Evolutionary conservation across 2,797 vertebrate genomes (phyloP).

Genomic region (Clamator glandarius): DNA sequence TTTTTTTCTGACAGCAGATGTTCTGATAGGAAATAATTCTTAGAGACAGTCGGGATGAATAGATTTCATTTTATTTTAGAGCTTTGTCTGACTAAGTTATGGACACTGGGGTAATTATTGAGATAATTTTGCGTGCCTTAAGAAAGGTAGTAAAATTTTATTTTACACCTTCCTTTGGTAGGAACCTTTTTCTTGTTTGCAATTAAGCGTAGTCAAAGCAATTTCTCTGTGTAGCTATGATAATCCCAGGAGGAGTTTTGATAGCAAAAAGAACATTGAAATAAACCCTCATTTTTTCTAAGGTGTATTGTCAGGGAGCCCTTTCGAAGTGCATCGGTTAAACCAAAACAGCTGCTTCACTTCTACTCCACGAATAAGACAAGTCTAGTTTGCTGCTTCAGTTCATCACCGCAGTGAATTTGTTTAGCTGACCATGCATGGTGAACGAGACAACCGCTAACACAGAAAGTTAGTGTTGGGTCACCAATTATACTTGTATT

Average conservation of each 20-base stretch:
- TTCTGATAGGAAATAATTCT: background rate
- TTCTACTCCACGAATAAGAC: conserved; percentile 30
- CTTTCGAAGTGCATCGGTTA: conserved; percentile 47
- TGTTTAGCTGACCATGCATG: background rate
- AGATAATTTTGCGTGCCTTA: background rate
- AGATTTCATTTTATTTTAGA: background rate
- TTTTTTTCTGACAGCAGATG: background rate
- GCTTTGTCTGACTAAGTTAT: background rate
- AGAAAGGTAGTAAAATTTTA: background rate
- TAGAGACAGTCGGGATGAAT: background rate
- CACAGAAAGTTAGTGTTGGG: background rate
- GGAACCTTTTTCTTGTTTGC: background rate
- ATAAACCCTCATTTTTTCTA: background rate
- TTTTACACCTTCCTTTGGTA: conserved; percentile 15
- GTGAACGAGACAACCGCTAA: background rate
- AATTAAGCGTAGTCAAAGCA: background rate
- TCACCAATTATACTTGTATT: background rate
- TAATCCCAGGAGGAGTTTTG: conserved; percentile 23
- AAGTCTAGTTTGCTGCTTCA: conserved; percentile 31
- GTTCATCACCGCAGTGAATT: background rate
- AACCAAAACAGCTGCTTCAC: conserved; percentile 48
- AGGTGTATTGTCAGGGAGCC: background rate
- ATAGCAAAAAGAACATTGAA: conserved; percentile 18
- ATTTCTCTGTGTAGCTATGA: background rate
- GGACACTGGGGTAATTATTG: background rate